These are phyloP conservation scores for Epinotia bilunana DNA, from an alignment of 2,888 invertebrate genomes.

Conservation along the genomic window DNA sequence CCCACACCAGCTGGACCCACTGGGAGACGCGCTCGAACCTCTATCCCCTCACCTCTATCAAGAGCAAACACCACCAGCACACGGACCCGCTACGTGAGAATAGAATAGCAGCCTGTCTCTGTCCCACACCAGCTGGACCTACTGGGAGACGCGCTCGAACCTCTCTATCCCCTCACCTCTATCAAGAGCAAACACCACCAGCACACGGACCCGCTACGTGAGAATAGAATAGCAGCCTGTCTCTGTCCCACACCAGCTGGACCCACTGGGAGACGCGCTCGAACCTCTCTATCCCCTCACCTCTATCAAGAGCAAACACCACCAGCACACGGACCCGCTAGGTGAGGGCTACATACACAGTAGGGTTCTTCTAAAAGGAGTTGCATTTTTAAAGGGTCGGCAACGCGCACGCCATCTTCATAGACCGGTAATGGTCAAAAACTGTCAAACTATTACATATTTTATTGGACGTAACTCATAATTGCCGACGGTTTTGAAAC, in stretches of 20 bases:
- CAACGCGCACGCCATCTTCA: no score
- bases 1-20: neutral
- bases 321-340: conserved; percentile 10
- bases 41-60: conserved; percentile 9
- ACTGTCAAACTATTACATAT: no score
- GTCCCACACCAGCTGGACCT: neutral
- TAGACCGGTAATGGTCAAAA: neutral
- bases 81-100: conserved; percentile 5
- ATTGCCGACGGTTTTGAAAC: no score
- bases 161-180: conserved; percentile 18
- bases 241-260: no score
- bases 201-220: conserved; percentile 9
- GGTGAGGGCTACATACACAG: no score
- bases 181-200: conserved; percentile 22
- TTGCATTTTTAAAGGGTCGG: no score
- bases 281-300: conserved; percentile 22
- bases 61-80: conserved; percentile 1
- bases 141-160: conserved; percentile 15
- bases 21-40: conserved; percentile 8
- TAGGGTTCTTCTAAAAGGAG: no score
- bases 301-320: conserved; percentile 19
- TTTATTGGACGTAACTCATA: no score
- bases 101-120: neutral
- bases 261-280: conserved; percentile 12
- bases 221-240: no score